Evolutionary conservation across 2,113 vertebrate species (phyloP), one percentile per base, ranked within the genome.

Genomic region (Lepisosteus osseus): DNA sequence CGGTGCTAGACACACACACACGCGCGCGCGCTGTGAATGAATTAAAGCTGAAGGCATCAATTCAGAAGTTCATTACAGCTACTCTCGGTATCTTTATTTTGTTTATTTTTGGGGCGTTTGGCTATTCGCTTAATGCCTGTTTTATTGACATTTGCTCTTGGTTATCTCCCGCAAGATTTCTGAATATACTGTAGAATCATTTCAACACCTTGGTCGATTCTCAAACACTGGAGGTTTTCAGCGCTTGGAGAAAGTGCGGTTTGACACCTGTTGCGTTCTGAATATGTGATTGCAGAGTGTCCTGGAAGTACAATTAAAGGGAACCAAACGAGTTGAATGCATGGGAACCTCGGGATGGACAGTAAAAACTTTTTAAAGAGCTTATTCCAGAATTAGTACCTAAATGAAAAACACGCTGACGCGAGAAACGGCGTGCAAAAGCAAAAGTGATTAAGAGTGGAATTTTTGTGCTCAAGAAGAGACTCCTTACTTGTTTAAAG

Each of bases 211-310:
- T 29, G 29, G 29, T 29, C 29, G 29, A 29, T 29, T 29, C 29
- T 29, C 29, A 29, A 29, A 29, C 29, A 29, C 29, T 29, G 29
- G 29, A 29, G 29, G 29, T 29, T 29, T 29, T 29, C 29, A 29
- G 29, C 29, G 29, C 29, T 29, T 29, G 29, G 29, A 29, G 29
- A 29, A 29, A 29, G 9, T 51, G 45, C 54, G 45, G 64, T 57
- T 42, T 76, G 75, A 72, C 78, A 79, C 78, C 78, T 79, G 78
- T 76, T 72, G 69, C 72, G 63, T 73, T 67, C 1, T 68, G 56
- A 62, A 41, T 40, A 43, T 61, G 72, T 68, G 11, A 42, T 12
- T n/a, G 65, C 44, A 55, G 61, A 56, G 57, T 13, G 66, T 54
- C 55, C 7, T 67, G 44, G 71, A 55, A 66, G n/a, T 54, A 44